Conservation (phyloP, 2,797 vertebrate species). For the Bovichtus diacanthus region DNA sequence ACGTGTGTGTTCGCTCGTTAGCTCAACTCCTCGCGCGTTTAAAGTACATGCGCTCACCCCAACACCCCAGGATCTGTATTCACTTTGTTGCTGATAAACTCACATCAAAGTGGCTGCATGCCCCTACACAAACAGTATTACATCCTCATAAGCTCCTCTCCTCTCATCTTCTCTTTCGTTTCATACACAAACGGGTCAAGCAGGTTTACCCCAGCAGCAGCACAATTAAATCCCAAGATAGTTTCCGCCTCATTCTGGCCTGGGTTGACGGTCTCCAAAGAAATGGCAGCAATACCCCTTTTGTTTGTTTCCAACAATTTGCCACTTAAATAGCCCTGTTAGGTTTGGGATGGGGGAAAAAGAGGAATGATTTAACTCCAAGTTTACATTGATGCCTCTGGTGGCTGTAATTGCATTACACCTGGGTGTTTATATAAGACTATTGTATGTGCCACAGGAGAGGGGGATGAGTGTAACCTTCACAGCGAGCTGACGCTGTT, state of each 20-base stretch:
- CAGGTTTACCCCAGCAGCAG: constrained; percentile 19
- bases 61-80: constrained; percentile 45
- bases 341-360: background rate
- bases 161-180: constrained; percentile 39
- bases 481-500: constrained; percentile 50
- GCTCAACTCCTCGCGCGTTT: constrained; percentile 51
- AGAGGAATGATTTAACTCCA: constrained; percentile 21
- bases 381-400: constrained; percentile 45
- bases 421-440: constrained; percentile 58
- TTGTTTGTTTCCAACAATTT: constrained; percentile 34
- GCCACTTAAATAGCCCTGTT: constrained; percentile 34
- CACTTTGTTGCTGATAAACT: constrained; percentile 63
- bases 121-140: constrained; percentile 43
- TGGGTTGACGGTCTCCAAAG: constrained; percentile 40
- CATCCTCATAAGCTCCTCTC: constrained; percentile 42
- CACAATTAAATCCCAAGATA: constrained; percentile 44
- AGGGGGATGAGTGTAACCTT: constrained; percentile 55
- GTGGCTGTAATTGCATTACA: constrained; percentile 41
- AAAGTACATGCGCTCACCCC: constrained; percentile 33
- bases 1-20: constrained; percentile 43
- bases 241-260: constrained; percentile 25
- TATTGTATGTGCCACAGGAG: constrained; percentile 24
- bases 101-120: constrained; percentile 60
- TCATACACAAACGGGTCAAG: constrained; percentile 58
- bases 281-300: constrained; percentile 14